Evolutionary conservation across 2,797 vertebrate genomes (phyloP).

Genomic region (Rhabdophis nuchalis): DNA sequence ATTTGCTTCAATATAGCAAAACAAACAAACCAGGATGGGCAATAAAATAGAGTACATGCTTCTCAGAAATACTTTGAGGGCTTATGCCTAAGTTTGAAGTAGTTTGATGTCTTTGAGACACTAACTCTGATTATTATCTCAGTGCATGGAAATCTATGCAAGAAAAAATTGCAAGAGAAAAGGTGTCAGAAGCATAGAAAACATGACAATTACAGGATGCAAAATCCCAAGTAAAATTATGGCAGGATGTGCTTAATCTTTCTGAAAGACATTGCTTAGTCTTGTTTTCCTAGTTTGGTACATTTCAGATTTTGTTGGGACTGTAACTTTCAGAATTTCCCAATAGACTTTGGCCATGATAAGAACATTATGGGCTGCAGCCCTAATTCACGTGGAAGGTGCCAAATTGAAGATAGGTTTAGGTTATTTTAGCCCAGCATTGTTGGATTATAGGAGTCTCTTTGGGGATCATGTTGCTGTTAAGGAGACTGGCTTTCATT

Average conservation of each 20-base stretch:
- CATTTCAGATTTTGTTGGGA: background rate
- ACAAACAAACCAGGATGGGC: background rate
- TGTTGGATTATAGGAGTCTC: accelerated
- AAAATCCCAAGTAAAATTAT: background rate
- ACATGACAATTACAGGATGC: background rate
- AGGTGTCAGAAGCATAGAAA: background rate
- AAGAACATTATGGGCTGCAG: background rate
- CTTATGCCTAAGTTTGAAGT: background rate
- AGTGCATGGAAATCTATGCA: background rate
- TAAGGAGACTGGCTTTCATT: background rate
- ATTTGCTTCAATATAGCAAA: background rate
- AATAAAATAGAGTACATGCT: accelerated
- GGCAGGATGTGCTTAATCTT: background rate
- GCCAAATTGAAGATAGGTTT: background rate
- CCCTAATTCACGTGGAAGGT: background rate
- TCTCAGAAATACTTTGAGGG: background rate
- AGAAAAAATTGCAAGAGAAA: background rate
- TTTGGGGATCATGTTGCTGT: accelerated
- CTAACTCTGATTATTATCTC: background rate
- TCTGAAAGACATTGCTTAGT: background rate
- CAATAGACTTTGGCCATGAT: background rate
- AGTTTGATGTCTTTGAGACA: background rate
- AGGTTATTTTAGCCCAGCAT: background rate
- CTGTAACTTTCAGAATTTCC: background rate
- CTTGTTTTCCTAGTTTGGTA: background rate